These are phyloP conservation scores for Leptinotarsa texana DNA, from an alignment of 1,140 invertebrate species.

Conservation along the genomic window DNA sequence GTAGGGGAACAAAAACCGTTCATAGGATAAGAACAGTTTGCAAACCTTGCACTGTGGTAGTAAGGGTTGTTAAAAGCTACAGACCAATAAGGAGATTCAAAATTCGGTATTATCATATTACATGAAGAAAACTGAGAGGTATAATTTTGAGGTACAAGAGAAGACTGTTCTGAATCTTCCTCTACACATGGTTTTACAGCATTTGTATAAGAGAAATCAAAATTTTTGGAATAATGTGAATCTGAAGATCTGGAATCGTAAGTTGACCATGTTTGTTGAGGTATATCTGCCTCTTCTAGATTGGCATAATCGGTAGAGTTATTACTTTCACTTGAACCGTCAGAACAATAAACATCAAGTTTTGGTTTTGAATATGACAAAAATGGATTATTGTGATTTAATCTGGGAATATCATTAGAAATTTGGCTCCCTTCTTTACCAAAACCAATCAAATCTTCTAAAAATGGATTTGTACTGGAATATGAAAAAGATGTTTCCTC, in stretches of 20 bases:
- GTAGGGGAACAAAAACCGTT: not conserved
- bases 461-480: not conserved
- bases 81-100: not conserved
- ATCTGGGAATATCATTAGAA: not conserved
- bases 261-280: conserved; percentile 8
- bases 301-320: conserved; percentile 6
- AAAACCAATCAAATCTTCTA: not conserved
- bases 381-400: conserved; percentile 17
- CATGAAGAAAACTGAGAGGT: not conserved
- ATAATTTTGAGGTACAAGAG: not conserved
- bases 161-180: not conserved
- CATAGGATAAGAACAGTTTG: conserved; percentile 2
- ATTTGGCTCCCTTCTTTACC: not conserved
- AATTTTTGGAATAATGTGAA: not conserved
- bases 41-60: not conserved
- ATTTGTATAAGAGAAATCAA: not conserved
- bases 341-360: not conserved
- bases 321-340: not conserved
- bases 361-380: not conserved
- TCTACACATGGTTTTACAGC: not conserved
- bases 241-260: not conserved
- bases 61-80: conserved; percentile 8
- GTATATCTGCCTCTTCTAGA: not conserved
- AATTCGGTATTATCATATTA: too few species aligned
- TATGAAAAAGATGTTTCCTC: not conserved